These are phyloP conservation scores for Cyprinodon brontotheroides DNA, from an alignment of 2,113 vertebrate genomes.

Conservation along the genomic window DNA sequence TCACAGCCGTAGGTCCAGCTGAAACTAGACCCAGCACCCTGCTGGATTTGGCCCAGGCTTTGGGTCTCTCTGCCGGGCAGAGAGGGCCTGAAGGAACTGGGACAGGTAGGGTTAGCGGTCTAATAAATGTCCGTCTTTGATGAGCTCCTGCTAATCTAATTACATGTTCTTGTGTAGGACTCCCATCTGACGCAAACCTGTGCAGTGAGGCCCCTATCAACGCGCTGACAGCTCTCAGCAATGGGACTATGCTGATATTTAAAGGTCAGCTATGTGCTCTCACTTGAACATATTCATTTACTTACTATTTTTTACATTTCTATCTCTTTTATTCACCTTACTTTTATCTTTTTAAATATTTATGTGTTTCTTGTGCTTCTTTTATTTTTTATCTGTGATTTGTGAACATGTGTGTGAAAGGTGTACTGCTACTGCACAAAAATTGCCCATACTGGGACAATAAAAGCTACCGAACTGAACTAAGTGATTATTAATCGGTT, in stretches of 20 bases:
- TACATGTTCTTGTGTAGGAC: slow-evolving; percentile 29
- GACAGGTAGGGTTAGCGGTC: slow-evolving; percentile 14
- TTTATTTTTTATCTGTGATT: too few species aligned
- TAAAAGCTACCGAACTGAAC: too few species aligned
- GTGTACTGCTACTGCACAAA: too few species aligned
- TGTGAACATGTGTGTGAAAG: too few species aligned
- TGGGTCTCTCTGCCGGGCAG: slow-evolving; percentile 11
- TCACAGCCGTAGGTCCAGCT: slow-evolving; percentile 8
- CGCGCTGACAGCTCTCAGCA: slow-evolving; percentile 84
- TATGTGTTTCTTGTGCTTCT: too few species aligned
- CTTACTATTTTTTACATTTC: too few species aligned
- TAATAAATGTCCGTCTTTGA: not conserved
- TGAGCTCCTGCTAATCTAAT: not conserved
- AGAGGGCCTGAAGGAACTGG: slow-evolving; percentile 11
- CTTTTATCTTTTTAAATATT: too few species aligned
- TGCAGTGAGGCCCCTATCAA: slow-evolving; percentile 84
- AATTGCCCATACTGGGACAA: too few species aligned
- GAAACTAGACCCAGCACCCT: slow-evolving; percentile 49
- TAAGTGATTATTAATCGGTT: not conserved
- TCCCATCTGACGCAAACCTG: slow-evolving; percentile 68
- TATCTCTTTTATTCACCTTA: too few species aligned
- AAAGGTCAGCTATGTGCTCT: slow-evolving; percentile 75
- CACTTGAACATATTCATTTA: too few species aligned
- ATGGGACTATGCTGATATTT: slow-evolving; percentile 88
- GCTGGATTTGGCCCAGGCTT: slow-evolving; percentile 44